These are phyloP conservation scores for Diprion similis DNA, from an alignment of 1,140 invertebrate species.

Conservation along the genomic window DNA sequence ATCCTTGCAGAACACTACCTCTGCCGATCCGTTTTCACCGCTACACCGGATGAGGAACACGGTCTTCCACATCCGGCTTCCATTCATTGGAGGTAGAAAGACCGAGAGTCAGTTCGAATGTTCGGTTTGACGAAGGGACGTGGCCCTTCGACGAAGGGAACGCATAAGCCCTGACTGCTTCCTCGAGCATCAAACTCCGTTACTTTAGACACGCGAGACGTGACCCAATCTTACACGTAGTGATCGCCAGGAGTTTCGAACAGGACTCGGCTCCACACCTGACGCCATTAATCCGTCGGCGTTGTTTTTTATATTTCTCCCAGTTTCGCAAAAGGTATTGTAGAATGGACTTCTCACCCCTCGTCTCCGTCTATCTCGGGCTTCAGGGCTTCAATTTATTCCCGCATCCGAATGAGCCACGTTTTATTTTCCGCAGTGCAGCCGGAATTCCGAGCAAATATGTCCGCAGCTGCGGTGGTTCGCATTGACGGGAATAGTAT, in stretches of 20 bases:
- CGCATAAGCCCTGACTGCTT: no score
- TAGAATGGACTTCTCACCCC: background rate
- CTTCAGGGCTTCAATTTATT: conserved; percentile 2
- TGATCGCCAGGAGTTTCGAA: conserved; percentile 7
- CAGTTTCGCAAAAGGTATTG: no score
- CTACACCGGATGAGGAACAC: no score
- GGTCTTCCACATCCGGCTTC: no score
- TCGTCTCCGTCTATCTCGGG: conserved; percentile 11
- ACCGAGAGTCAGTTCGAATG: background rate
- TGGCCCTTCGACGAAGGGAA: background rate
- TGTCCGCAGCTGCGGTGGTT: no score
- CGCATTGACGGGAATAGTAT: no score
- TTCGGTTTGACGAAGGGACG: conserved; percentile 1
- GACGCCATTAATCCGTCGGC: conserved; percentile 35
- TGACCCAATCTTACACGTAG: conserved; percentile 34
- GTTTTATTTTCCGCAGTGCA: no score
- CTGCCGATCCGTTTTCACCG: no score
- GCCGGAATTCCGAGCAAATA: no score
- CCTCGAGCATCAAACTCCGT: background rate
- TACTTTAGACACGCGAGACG: conserved; percentile 21
- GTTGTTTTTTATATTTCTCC: conserved; percentile 21
- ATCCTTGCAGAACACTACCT: no score
- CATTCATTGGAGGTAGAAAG: no score
- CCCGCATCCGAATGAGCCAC: no score
- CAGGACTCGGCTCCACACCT: conserved; percentile 24